These are phyloP conservation scores for Corythornis cristatus DNA, from an alignment of 2,113 vertebrate species.

Conservation along the genomic window DNA sequence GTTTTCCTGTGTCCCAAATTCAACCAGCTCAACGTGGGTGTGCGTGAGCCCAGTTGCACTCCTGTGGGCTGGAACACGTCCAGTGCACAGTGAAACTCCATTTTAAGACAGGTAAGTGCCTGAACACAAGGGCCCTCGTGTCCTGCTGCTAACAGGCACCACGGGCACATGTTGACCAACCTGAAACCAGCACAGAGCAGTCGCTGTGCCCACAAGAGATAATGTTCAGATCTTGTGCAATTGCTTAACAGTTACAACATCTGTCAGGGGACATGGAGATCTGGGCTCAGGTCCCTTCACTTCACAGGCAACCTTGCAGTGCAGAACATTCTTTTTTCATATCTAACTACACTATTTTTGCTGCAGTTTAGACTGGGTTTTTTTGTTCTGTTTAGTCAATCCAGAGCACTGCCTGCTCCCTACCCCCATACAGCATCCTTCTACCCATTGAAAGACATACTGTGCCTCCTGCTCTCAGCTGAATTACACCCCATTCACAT, in stretches of 20 bases:
- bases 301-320: background rate
- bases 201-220: background rate
- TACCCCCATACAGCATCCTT: background rate
- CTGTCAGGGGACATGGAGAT: background rate
- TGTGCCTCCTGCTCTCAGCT: background rate
- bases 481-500: background rate
- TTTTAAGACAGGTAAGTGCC: background rate
- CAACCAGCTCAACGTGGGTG: accelerated
- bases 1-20: background rate
- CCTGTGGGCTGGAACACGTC: background rate
- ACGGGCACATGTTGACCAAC: accelerated
- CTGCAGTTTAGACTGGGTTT: background rate
- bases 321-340: background rate
- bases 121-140: background rate
- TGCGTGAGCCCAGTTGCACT: background rate
- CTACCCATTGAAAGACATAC: background rate
- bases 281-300: background rate
- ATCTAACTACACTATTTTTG: background rate
- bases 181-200: background rate
- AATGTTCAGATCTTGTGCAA: background rate
- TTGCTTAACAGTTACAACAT: background rate
- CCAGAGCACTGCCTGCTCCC: background rate
- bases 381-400: background rate
- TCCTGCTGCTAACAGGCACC: accelerated
- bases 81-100: background rate